Percentiles rank a stretch among this genome's conserved stretches.
Evolutionary conservation across 2,888 invertebrate species (phyloP).

Genomic region (Cataglyphis albicans): DNA sequence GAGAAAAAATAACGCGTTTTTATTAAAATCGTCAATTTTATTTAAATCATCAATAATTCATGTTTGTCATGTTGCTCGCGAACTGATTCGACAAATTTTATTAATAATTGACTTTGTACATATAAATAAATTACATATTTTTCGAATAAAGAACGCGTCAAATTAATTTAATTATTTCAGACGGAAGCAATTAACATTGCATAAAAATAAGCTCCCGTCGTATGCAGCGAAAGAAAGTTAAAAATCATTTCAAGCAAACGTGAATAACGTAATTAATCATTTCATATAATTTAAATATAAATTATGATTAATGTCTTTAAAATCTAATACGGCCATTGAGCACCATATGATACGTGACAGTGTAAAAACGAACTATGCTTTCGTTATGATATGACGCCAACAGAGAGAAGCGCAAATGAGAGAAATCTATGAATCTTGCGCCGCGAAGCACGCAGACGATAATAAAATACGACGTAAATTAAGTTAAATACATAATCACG

Average conservation of each 20-base stretch:
- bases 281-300: background rate
- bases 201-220: background rate
- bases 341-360: conserved; percentile 12
- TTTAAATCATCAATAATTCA: background rate
- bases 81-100: conserved; percentile 4
- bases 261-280: background rate
- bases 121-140: background rate
- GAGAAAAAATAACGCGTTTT: background rate
- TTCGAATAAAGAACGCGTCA: background rate
- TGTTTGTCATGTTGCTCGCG: background rate
- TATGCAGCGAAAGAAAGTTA: background rate
- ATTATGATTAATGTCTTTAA: background rate
- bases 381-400: background rate
- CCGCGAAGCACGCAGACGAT: background rate
- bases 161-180: background rate
- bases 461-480: conserved; percentile 11
- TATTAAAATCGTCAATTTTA: background rate
- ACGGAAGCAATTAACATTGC: background rate
- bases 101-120: background rate
- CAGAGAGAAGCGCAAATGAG: background rate
- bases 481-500: background rate
- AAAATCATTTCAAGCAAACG: background rate
- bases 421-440: conserved; percentile 33
- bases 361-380: conserved; percentile 1
- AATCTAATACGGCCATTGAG: conserved; percentile 17